Base-by-base conservation (phyloP, 2,888 invertebrate genomes). In the Ormyrus rosae region DNA sequence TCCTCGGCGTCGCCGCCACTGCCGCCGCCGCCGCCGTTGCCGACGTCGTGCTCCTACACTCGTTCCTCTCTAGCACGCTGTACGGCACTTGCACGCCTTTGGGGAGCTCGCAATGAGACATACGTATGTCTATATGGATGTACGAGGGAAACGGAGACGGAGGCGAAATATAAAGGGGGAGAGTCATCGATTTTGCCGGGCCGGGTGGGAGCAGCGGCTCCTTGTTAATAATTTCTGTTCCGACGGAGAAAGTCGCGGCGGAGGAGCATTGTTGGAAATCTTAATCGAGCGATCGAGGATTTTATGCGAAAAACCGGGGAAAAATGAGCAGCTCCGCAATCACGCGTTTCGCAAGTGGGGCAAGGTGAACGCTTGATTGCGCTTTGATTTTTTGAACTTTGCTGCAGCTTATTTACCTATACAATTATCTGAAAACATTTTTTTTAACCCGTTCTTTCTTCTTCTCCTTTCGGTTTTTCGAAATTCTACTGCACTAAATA, bases 301-400 rank as follows among this genome's bases (percentile, higher is more conserved):
- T 51, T 53, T 7, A 13, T n/a, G 34, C 7, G 11, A 13, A 48
- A 60, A 71, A 19, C 9, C 45, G 34, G 60, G 61, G 13, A 74
- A 58, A 61, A 61, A 55, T 65, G 67, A 56, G 61, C 58, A 19
- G 34, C 63, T 51, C 71, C 46, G 71, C 55, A 64, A 48, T 51
- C 10, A 53, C n/a, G 19, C n/a, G 60, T 58, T 64, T 61, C 70
- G 60, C 69, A 81, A 78, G 72, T 81, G 69, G 81, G 72, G 79
- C 81, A 81, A 81, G 81, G 81, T 76, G 71, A 81, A 63, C 71
- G 13, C 61, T 76, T 77, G 79, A 79, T 80, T 80, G 79, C 82
- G 73, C 73, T 80, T 82, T 82, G 77, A 79, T 72, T 81, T 78
- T 81, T 80, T 63, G 65, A 50, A 50, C 11, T 67, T 63, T 77